These are phyloP conservation scores for Vombatus ursinus DNA, from an alignment of 2,113 vertebrate genomes.

Conservation along the genomic window DNA sequence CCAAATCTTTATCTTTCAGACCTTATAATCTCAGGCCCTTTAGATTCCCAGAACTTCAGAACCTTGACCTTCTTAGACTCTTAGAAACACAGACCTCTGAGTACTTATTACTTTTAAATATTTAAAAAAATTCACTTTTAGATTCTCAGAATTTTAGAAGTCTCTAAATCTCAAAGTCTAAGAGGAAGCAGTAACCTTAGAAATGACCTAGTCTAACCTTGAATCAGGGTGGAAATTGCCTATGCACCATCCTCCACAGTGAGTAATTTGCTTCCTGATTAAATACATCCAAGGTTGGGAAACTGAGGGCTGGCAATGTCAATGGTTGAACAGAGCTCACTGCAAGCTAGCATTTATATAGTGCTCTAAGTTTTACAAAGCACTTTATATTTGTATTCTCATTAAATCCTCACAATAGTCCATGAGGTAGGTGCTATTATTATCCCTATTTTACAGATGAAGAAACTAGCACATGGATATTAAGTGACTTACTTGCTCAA, in stretches of 20 bases:
- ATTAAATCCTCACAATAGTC: not conserved
- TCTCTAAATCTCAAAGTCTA: not conserved
- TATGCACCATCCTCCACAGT: not conserved
- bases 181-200: not conserved
- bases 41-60: not conserved
- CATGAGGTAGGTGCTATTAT: not conserved
- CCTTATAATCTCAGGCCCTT: not conserved
- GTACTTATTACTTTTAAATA: not conserved
- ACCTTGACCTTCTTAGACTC: not conserved
- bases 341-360: not conserved
- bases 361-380: not conserved
- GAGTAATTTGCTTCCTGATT: not conserved
- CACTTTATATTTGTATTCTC: not conserved
- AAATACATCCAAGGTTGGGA: not conserved
- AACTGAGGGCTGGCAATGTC: not conserved
- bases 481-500: not conserved
- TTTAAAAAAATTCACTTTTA: not conserved
- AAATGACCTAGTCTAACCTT: not conserved
- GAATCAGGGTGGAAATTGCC: not conserved
- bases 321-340: not conserved
- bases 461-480: not conserved
- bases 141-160: not conserved
- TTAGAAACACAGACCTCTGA: not conserved
- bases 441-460: not conserved
- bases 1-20: not conserved